Base-by-base conservation (phyloP, 1,140 invertebrate species). In the Nymphalis io region DNA sequence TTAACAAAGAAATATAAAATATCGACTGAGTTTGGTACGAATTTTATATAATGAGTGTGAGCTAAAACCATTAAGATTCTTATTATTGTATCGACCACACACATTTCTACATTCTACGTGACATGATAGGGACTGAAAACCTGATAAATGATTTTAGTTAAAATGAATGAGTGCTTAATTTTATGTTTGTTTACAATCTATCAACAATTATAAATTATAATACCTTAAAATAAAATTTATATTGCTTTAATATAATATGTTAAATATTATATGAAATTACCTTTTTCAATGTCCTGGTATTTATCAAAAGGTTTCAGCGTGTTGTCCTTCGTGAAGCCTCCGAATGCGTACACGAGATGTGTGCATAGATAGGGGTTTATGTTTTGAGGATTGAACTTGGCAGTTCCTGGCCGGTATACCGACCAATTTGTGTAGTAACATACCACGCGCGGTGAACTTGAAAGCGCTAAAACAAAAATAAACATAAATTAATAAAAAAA, bases 381-480 rank as follows among this genome's bases (percentile, higher is more conserved):
- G 86, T 98, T 98, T 91, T 98, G 96, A 0, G 98, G 98, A 72
- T 96, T 96, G 88, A 98, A 98, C 89, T 98, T 97, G 1, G 97
- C 97, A 2, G 95, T 96, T 38, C 96, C 96, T 3, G 96, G 96
- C 69, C 97, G 92, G 83, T 98, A 98, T 3, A 98, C 96, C 69
- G 96, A 97, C 97, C 97, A 98, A 88, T 98, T 98, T n/a, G 96
- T 97, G 90, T 98, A 98, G 85, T 98, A 98, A 81, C 97, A 98
- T 38, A 98, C 96, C 62, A 98, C 94, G 66, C 95, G 94, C 48
- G 95, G 94, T 58, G 89, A 83, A 61, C 72, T 79, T n/a, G 84
- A 75, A 61, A 76, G 70, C 18, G 76, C 88, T 90, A 83, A 2
- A 79, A 81, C 27, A 62, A 73, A 73, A 67, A 53, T 6, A 61